Evolutionary conservation across 2,888 invertebrate genomes (phyloP), one percentile per base, ranked within the genome.

Genomic region (Tenodera sinensis): DNA sequence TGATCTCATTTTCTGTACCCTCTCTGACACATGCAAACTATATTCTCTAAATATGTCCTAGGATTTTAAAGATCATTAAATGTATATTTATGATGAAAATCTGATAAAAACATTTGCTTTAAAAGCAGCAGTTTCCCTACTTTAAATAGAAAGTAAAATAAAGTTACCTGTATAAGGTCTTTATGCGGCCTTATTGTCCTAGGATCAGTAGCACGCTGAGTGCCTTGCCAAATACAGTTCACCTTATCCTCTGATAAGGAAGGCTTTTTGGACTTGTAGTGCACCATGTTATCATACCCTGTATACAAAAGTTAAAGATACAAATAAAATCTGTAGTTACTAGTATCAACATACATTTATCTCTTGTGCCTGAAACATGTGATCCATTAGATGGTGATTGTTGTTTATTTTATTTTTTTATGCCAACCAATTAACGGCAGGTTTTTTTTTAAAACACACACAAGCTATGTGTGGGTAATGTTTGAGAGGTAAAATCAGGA

Each of bases 211-310:
- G 28, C 83, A 47, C 71, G 27, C 9, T 88, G 89, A 42, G 85
- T 47, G 6, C 89, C 89, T 82, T 88, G 85, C 89, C 89, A 89
- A 15, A 89, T 83, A 34, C 89, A 89, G n/a, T 34, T 42, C 14
- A 28, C 0, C 3, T 25, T 71, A 71, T 71, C 20, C 6, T 71
- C 4, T 20, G 54, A 20, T 71, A 71, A 71, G 25, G 20, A 25
- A 4, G 54, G 54, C 25, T 71, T 71, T 71, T 25, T 71, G 54
- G 54, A 20, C 54, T 71, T 71, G 20, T 25, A 25, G 15, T 54
- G 20, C 15, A 71, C 20, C 54, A 71, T 6, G 20, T 6, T 25
- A 6, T 25, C 54, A 20, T 25, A 71, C 6, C 20, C 54, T 71
- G 25, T 4, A 71, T 20, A 71, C 7, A 20, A 3, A 20, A 71